Base-by-base conservation (phyloP, 2,888 invertebrate genomes). In the Ornithoptera alexandrae region DNA sequence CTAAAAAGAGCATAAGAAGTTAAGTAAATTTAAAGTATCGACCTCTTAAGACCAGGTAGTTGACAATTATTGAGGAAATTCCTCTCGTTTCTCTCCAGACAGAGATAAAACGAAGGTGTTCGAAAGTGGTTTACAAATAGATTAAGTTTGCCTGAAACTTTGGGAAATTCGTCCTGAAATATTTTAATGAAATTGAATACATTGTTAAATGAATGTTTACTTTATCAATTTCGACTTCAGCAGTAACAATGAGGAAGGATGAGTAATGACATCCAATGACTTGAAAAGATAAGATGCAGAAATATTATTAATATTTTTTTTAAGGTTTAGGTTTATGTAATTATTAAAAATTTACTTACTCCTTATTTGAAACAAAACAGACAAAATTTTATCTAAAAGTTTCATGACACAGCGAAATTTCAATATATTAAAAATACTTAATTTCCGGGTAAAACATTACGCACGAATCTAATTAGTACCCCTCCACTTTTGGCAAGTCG, bases 401-500 rank as follows among this genome's bases (percentile, higher is more conserved):
- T 64, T 30, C 50, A 5, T 22, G 24, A 7, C 2, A 56, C 10
- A 30, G 22, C 18, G 17, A 67, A 56, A 69, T 60, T 68, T 60
- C 53, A 64, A 59, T 59, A 59, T 20, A 60, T 68, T 65, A 61
- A 57, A 65, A 65, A 63, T 60, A 60, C 59, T 59, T 36, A 70
- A 63, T 50, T 70, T 70, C 59, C 67, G 6, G 17, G 20, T 17
- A 64, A 60, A 60, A 74, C 72, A 75, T 74, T 76, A 73, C 70
- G 73, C 70, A 71, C 70, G 74, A 77, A 77, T 76, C 74, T 70
- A 77, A 77, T 77, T 75, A 76, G 72, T 67, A 67, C 71, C 69
- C 53, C 73, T 72, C 68, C 72, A 75, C 72, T 74, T 76, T 78
- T 75, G 76, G 73, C 76, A 73, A 77, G 76, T 77, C 74, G 74